Percentiles rank a stretch among this genome's conserved stretches.
These are phyloP conservation scores for Pyrrhia umbra DNA, from an alignment of 2,888 invertebrate genomes.

Conservation along the genomic window DNA sequence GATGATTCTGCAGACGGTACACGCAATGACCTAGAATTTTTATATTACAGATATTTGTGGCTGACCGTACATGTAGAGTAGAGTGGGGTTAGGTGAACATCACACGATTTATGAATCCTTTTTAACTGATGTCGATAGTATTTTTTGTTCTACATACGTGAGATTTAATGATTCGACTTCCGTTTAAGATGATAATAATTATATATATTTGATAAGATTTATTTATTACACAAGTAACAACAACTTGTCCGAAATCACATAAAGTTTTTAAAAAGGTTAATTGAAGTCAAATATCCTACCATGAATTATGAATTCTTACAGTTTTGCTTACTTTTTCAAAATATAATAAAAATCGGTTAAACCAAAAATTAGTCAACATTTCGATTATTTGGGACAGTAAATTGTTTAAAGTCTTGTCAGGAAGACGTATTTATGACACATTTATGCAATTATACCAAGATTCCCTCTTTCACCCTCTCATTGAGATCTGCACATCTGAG, in stretches of 20 bases:
- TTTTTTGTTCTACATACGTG: neutral
- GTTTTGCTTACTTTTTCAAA: no score
- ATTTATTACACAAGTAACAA: no score
- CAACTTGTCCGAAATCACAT: no score
- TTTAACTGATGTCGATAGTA: neutral
- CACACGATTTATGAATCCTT: neutral
- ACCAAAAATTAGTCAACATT: no score
- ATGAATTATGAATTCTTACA: no score
- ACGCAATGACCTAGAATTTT: conserved; percentile 69
- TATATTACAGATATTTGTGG: conserved; percentile 47
- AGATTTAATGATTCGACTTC: neutral
- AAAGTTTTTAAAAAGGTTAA: no score
- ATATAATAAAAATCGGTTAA: no score
- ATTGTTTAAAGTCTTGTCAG: no score
- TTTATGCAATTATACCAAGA: neutral
- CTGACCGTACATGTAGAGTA: conserved; percentile 26
- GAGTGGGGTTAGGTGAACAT: conserved; percentile 2
- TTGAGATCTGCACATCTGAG: conserved; percentile 23
- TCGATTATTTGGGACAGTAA: no score
- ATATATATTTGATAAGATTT: no score
- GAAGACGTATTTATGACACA: neutral
- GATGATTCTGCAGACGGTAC: conserved; percentile 61
- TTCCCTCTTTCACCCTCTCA: conserved; percentile 13
- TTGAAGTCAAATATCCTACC: no score
- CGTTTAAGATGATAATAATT: no score